Evolutionary conservation across 2,888 invertebrate genomes (phyloP).

Genomic region (Dichetophora obliterata): DNA sequence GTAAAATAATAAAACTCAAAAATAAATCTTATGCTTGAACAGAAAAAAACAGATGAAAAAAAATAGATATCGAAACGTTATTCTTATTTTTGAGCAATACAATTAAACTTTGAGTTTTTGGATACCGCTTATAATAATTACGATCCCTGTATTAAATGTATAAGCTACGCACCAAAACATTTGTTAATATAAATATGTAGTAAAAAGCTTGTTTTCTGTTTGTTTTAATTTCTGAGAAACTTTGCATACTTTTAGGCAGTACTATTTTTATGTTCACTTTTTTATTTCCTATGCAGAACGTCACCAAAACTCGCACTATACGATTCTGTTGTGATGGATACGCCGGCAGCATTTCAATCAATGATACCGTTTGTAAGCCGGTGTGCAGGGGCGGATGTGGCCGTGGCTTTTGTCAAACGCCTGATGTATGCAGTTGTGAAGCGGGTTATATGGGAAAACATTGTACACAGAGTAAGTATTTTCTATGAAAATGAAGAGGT

Average conservation of each 20-base stretch:
- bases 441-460: constrained; percentile 70
- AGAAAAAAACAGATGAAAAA: no score
- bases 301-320: constrained; percentile 76
- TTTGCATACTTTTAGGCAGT: constrained; percentile 22
- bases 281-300: constrained; percentile 73
- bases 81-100: no score
- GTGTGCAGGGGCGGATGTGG: constrained; percentile 68
- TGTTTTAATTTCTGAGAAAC: neutral
- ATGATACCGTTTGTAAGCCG: constrained; percentile 68
- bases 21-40: no score
- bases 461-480: constrained; percentile 66
- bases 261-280: neutral
- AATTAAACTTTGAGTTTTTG: no score
- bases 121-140: no score
- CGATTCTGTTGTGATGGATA: constrained; percentile 84
- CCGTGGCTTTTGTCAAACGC: constrained; percentile 72
- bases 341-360: constrained; percentile 71
- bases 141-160: no score
- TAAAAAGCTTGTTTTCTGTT: no score
- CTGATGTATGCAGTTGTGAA: constrained; percentile 75
- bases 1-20: no score
- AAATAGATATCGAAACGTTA: no score
- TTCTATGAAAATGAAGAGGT: no score
- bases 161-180: no score
- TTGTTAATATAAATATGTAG: no score